Conservation (phyloP, 2,113 vertebrate species). For the Brachyhypopomus occidentalis region DNA sequence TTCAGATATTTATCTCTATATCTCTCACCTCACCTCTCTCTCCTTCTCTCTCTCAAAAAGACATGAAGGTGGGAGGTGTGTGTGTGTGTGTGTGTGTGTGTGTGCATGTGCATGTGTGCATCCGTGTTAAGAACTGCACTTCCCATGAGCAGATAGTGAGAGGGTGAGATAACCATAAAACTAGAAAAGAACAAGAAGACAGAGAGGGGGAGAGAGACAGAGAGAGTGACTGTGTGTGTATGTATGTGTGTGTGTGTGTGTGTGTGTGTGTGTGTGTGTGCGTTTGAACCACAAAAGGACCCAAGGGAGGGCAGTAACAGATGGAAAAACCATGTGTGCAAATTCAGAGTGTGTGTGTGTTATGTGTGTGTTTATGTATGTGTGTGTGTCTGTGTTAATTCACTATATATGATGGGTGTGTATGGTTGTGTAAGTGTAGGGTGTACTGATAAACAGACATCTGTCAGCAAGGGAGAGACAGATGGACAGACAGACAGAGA, state of each 20-base stretch:
- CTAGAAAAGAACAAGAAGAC: too few relatives aligned
- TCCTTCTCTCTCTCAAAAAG: constrained; percentile 26
- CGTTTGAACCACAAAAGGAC: too few relatives aligned
- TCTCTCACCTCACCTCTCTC: constrained; percentile 29
- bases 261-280: too few relatives aligned
- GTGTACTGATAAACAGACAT: constrained; percentile 66
- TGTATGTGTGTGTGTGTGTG: too few relatives aligned
- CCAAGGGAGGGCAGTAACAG: too few relatives aligned
- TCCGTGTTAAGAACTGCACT: neutral
- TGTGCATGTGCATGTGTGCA: constrained; percentile 9
- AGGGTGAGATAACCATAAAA: too few relatives aligned
- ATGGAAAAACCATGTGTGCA: too few relatives aligned
- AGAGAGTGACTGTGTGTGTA: too few relatives aligned
- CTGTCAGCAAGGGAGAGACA: constrained; percentile 53
- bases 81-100: constrained; percentile 30
- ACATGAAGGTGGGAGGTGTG: neutral
- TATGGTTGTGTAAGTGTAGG: neutral
- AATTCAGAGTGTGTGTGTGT: constrained; percentile 10
- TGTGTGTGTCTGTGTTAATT: constrained; percentile 19
- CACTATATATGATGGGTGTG: constrained; percentile 51
- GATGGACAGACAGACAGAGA: constrained; percentile 38
- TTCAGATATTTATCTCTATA: neutral
- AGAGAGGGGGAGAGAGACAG: too few relatives aligned
- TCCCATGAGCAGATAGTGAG: too few relatives aligned
- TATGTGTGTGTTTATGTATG: constrained; percentile 2